A percentile compares a stretch with the other conserved stretches of the same genome.
Conservation (phyloP, 2,888 invertebrate genomes). For the Frankliniella intonsa region DNA sequence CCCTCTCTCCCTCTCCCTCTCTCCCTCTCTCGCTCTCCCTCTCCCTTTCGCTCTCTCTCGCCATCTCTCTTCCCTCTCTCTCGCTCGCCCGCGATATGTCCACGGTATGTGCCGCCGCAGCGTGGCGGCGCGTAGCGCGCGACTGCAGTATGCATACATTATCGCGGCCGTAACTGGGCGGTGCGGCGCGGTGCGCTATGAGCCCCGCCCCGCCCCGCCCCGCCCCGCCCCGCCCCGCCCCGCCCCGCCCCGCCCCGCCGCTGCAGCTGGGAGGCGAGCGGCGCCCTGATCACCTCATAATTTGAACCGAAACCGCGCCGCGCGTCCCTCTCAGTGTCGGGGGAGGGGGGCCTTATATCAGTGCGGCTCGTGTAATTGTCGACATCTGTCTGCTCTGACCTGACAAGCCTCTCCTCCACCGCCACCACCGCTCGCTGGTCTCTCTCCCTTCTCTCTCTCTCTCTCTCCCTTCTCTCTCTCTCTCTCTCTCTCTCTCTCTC, state of each 20-base stretch:
- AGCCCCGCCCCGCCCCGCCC: background rate
- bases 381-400: no score
- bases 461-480: no score
- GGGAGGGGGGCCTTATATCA: background rate
- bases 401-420: no score
- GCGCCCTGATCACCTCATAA: slow-evolving; percentile 5
- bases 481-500: no score
- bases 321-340: background rate
- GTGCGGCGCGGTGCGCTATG: background rate
- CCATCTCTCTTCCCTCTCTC: background rate
- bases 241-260: background rate
- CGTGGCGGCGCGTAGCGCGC: background rate
- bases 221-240: background rate
- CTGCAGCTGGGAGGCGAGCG: background rate
- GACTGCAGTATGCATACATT: slow-evolving; percentile 2
- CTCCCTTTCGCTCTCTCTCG: background rate
- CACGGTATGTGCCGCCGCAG: background rate
- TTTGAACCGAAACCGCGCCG: background rate
- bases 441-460: no score
- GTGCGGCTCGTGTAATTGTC: no score
- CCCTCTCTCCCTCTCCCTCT: background rate
- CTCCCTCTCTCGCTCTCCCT: background rate
- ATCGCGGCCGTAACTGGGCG: background rate
- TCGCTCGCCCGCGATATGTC: background rate
- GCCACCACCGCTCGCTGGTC: no score